Evolutionary conservation across 2,113 vertebrate genomes (phyloP).

Genomic region (Oncorhynchus masou): DNA sequence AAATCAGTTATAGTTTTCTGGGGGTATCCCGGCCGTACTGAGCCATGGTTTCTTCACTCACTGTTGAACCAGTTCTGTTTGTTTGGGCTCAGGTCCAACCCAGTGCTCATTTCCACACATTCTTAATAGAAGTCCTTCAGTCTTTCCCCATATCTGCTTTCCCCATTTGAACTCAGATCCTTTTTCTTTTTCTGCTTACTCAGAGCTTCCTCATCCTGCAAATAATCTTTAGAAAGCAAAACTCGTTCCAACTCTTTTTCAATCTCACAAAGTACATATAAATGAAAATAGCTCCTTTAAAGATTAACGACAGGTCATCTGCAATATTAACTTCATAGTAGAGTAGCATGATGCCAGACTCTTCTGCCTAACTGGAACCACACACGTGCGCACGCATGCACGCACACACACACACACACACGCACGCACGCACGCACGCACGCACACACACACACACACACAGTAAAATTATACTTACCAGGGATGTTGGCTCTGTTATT

Average conservation of each 20-base stretch:
- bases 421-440: accelerated
- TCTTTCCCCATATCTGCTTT: conserved; percentile 64
- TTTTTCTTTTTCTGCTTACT: conserved; percentile 59
- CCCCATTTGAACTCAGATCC: conserved; percentile 56
- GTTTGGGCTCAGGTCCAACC: conserved; percentile 63
- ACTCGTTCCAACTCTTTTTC: conserved; percentile 17
- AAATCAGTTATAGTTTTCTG: conserved; percentile 55
- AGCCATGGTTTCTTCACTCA: conserved; percentile 64
- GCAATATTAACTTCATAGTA: not conserved
- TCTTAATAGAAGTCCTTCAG: conserved; percentile 72
- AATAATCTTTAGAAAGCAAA: conserved; percentile 62
- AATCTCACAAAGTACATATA: conserved; percentile 6
- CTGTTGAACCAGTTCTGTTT: conserved; percentile 74
- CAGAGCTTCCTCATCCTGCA: conserved; percentile 61
- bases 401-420: too few relatives aligned
- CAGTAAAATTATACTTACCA: conserved; percentile 44
- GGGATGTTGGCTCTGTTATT: conserved; percentile 23
- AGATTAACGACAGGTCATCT: conserved; percentile 24
- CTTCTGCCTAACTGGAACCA: too few relatives aligned
- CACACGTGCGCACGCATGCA: too few relatives aligned
- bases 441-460: too few relatives aligned
- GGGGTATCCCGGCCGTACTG: conserved; percentile 51
- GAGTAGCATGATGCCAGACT: not conserved
- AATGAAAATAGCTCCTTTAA: conserved; percentile 41
- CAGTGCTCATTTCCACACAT: conserved; percentile 70